Evolutionary conservation across 2,113 vertebrate genomes (phyloP), one percentile per base, ranked within the genome.

Genomic region (Dasyprocta punctata): DNA sequence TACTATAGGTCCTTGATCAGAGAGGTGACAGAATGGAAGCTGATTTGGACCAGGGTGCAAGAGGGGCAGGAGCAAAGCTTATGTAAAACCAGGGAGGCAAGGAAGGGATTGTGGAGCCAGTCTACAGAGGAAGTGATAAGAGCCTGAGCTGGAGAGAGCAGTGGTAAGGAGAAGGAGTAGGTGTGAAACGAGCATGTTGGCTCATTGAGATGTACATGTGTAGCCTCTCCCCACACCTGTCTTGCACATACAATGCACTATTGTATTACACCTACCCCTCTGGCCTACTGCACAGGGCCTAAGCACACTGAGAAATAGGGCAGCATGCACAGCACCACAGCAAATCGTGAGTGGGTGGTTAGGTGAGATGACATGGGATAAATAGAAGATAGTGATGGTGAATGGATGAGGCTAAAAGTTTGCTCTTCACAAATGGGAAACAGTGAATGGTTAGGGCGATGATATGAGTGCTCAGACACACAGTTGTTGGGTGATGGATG

Each of bases 31-130:
- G 19, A 75, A 63, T 77, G 47, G 75, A 89, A 82, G 65, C 71
- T 96, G 89, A 91, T 61, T 80, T 97, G 90, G 78, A 84, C 56
- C 60, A 78, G 63, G 71, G 52, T 90, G 63, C 38, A 86, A 44
- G n/a, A 85, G 1, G 24, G n/a, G 16, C 10, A 7, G 38, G 58
- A 92, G 13, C 78, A 89, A 97, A 47, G 65, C 44, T 86, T 75
- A 41, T n/a, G n/a, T 56, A 24, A 91, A 80, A 87, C 47, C 65
- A 89, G 69, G 36, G 80, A 93, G 20, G 54, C 5, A 10, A 95
- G 61, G 80, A 82, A 54, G 47, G 16, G 17, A 69, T 33, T 30
- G 1, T 47, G 61, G 36, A 69, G 12, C 60, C 56, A 54, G 61
- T 65, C 4, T 49, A 56, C 3, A 16, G 26, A 28, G 38, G 17